Conservation (phyloP, 2,797 vertebrate species). For the Sebastes paucispinis region DNA sequence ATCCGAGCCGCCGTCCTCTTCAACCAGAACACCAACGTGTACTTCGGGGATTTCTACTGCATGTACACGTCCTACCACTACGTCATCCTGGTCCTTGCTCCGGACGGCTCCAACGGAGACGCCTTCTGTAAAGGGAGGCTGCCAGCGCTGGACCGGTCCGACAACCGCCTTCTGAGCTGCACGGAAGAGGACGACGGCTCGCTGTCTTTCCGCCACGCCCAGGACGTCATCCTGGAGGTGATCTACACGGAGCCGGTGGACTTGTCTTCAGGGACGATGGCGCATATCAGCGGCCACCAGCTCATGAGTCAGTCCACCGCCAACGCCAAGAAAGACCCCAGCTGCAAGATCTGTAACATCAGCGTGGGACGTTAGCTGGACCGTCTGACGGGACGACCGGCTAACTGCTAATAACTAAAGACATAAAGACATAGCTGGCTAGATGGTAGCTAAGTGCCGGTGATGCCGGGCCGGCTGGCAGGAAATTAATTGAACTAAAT, state of each 20-base stretch:
- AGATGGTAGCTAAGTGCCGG: background rate
- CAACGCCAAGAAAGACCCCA: constrained; percentile 97
- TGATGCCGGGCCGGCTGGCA: background rate
- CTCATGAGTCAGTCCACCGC: constrained; percentile 93
- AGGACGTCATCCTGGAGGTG: constrained; percentile 95
- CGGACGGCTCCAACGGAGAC: constrained; percentile 88
- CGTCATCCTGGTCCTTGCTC: constrained; percentile 92
- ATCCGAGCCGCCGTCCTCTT: constrained; percentile 87
- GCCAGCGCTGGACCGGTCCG: constrained; percentile 87
- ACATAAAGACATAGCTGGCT: no score
- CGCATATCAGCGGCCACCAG: constrained; percentile 93
- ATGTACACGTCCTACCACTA: constrained; percentile 99
- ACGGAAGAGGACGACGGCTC: constrained; percentile 73
- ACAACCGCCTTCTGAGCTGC: constrained; percentile 92
- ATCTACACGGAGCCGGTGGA: constrained; percentile 95
- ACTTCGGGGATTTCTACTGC: constrained; percentile 98
- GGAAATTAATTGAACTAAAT: background rate
- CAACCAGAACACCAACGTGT: constrained; percentile 91
- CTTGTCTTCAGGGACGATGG: constrained; percentile 86
- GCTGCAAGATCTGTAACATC: constrained; percentile 98
- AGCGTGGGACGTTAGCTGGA: constrained; percentile 90
- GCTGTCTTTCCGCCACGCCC: constrained; percentile 90
- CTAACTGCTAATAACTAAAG: background rate
- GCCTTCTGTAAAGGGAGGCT: constrained; percentile 92
- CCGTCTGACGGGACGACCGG: no score